Percentiles rank a stretch among this genome's conserved stretches.
These are phyloP conservation scores for Melanotaenia maccullochi DNA, from an alignment of 2,797 vertebrate genomes.

Conservation along the genomic window DNA sequence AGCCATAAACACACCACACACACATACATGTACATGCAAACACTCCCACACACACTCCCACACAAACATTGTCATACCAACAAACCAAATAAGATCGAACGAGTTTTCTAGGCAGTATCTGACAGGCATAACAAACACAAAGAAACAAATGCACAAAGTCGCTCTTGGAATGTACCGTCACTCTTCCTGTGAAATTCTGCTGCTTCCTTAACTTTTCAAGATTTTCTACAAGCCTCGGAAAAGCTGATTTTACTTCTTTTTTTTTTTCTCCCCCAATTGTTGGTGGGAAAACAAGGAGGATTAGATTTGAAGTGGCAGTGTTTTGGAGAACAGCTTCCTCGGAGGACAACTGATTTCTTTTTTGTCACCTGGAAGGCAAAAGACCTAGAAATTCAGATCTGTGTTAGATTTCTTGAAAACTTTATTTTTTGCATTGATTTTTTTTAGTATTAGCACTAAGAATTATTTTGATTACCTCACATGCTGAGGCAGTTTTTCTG, in stretches of 20 bases:
- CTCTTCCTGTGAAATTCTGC: constrained; percentile 69
- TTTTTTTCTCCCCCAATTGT: constrained; percentile 7
- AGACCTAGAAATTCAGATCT: constrained; percentile 13
- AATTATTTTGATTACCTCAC: constrained; percentile 21
- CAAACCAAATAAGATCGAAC: constrained; percentile 43
- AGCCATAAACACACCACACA: constrained; percentile 72
- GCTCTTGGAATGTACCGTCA: constrained; percentile 73
- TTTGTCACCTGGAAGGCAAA: neutral
- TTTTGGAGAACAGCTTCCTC: constrained; percentile 36
- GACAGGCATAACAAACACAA: constrained; percentile 38
- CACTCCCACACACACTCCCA: constrained; percentile 16
- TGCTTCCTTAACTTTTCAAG: constrained; percentile 57
- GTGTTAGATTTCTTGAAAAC: constrained; percentile 12
- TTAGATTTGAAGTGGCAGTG: constrained; percentile 46
- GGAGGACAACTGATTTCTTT: constrained; percentile 27
- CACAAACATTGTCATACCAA: constrained; percentile 32
- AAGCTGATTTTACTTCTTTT: constrained; percentile 42
- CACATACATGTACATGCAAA: constrained; percentile 20
- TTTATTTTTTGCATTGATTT: constrained; percentile 7
- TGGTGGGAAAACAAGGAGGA: constrained; percentile 22
- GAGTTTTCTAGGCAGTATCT: constrained; percentile 25
- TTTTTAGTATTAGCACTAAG: constrained; percentile 32
- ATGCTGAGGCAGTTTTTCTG: constrained; percentile 13
- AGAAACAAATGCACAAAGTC: constrained; percentile 51
- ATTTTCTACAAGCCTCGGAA: constrained; percentile 47